Evolutionary conservation across 2,888 invertebrate genomes (phyloP).

Genomic region (Spodoptera picta): DNA sequence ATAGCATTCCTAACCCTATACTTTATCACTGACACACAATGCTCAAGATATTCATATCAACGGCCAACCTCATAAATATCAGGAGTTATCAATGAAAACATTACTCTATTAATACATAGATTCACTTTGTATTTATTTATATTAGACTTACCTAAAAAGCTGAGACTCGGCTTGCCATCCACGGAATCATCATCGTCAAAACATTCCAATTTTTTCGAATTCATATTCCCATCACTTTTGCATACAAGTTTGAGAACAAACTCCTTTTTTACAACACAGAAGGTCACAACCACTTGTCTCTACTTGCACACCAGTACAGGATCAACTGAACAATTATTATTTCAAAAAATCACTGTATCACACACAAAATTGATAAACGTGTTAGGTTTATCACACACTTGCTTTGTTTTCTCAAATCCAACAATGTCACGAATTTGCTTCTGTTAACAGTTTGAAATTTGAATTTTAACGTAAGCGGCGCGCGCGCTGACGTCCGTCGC

Average conservation of each 20-base stretch:
- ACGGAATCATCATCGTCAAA: conserved; percentile 81
- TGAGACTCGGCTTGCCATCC: conserved; percentile 85
- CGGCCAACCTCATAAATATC: conserved; percentile 53
- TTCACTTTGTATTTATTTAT: conserved; percentile 15
- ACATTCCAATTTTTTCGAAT: conserved; percentile 87
- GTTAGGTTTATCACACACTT: conserved; percentile 54
- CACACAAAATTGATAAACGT: conserved; percentile 48
- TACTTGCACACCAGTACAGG: conserved; percentile 68
- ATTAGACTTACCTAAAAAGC: conserved; percentile 84
- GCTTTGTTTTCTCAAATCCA: conserved; percentile 44
- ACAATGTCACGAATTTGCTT: conserved; percentile 62
- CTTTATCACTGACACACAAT: conserved; percentile 57
- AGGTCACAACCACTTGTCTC: conserved; percentile 84
- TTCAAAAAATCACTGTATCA: conserved; percentile 46
- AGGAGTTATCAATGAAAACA: conserved; percentile 57
- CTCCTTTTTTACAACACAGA: conserved; percentile 71
- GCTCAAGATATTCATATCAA: conserved; percentile 46
- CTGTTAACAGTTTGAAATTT: conserved; percentile 69
- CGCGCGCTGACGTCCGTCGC: conserved; percentile 74
- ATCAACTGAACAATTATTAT: conserved; percentile 44
- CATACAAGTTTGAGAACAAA: conserved; percentile 68
- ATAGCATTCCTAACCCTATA: conserved; percentile 57
- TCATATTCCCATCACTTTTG: conserved; percentile 77
- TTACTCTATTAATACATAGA: conserved; percentile 33
- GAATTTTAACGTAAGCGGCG: conserved; percentile 74